Conservation (phyloP, 1,140 invertebrate species). For the Homarus americanus region DNA sequence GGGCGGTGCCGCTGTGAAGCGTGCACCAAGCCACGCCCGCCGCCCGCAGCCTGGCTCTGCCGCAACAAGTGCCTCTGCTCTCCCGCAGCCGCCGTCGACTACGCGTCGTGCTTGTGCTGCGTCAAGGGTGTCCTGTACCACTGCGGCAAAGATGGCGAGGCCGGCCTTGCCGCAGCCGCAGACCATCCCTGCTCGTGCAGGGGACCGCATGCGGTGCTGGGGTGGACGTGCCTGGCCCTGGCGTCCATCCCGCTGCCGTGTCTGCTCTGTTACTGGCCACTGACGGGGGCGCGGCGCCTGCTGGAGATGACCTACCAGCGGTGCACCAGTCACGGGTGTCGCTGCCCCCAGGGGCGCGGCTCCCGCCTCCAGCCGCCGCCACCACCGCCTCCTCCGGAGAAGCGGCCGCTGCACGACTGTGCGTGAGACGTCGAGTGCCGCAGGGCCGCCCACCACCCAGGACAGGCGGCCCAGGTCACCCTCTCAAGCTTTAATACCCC, state of each 20-base stretch:
- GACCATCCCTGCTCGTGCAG: conserved; percentile 92
- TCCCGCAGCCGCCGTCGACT: conserved; percentile 90
- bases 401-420: conserved; percentile 61
- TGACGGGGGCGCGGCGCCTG: conserved; percentile 87
- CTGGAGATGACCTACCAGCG: conserved; percentile 90
- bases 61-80: conserved; percentile 91
- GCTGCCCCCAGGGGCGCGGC: conserved; percentile 77
- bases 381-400: conserved; percentile 43
- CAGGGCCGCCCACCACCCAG: conserved; percentile 10
- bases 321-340: conserved; percentile 85
- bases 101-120: conserved; percentile 94
- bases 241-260: conserved; percentile 91
- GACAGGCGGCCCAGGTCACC: conserved; percentile 36
- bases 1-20: conserved; percentile 91
- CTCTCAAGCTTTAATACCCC: conserved; percentile 62
- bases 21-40: conserved; percentile 88
- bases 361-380: conserved; percentile 33
- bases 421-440: conserved; percentile 46
- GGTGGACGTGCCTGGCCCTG: conserved; percentile 91
- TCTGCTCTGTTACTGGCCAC: conserved; percentile 94
- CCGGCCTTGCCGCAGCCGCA: conserved; percentile 83
- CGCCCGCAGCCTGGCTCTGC: conserved; percentile 93
- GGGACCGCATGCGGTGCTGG: conserved; percentile 83
- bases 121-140: conserved; percentile 96
- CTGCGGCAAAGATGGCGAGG: conserved; percentile 87